Conservation (phyloP, 2,797 vertebrate species). For the Ataeniobius toweri region DNA sequence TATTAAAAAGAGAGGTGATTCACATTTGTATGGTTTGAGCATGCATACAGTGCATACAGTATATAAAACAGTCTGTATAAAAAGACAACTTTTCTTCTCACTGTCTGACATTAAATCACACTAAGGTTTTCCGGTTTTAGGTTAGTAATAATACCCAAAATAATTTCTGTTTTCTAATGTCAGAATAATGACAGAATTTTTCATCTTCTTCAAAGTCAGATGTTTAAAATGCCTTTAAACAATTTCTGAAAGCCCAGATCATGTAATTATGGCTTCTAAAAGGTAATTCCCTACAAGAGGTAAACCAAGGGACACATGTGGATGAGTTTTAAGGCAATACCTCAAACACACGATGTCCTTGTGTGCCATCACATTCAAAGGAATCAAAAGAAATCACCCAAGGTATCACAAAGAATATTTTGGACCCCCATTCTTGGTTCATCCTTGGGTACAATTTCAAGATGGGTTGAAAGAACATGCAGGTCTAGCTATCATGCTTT, state of each 20-base stretch:
- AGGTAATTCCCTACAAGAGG: not conserved
- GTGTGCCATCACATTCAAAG: not conserved
- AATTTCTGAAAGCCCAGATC: not conserved
- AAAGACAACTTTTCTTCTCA: not conserved
- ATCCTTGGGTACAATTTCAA: not conserved
- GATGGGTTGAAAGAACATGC: not conserved
- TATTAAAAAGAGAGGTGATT: constrained; percentile 47
- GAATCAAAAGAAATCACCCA: not conserved
- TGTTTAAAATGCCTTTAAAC: not conserved
- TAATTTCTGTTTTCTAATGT: not conserved
- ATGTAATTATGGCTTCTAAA: not conserved
- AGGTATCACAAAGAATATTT: not conserved
- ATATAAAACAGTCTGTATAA: too few relatives aligned
- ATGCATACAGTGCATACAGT: not conserved
- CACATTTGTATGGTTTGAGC: constrained; percentile 24
- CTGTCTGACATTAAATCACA: not conserved
- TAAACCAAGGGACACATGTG: not conserved
- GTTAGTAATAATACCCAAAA: not conserved
- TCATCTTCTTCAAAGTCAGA: not conserved
- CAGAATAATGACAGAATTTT: not conserved
- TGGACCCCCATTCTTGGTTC: not conserved
- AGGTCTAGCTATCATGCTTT: not conserved
- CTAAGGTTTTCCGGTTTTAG: not conserved
- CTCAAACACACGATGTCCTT: not conserved
- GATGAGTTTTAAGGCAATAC: too few relatives aligned